Base-by-base conservation (phyloP, 2,888 invertebrate genomes). In the Axea sp. region DNA sequence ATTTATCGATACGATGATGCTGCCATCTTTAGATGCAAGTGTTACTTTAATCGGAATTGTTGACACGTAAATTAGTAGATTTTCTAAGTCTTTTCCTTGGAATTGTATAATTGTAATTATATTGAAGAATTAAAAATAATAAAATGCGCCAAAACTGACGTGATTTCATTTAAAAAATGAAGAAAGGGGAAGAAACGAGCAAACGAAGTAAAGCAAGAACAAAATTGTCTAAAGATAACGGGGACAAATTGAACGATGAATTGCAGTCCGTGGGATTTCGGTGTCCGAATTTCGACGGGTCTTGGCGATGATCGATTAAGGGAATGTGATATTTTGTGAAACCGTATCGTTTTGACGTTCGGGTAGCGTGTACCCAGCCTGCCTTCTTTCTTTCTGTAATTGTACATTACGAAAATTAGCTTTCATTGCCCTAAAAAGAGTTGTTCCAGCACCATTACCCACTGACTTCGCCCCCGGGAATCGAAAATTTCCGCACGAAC, bases 381-480 rank as follows among this genome's bases (percentile, higher is more conserved):
- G n/a, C n/a, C n/a, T 68, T 24, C 17, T 43, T 55, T 37, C 19
- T 55, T 45, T 55, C 49, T 55, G 31, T 55, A 39, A 45, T 45
- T 43, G 14, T 60, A 41, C n/a, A 37, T 55, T 47, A 41, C 55
- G 35, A 45, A 19, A 72, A 64, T 62, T 65, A 74, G 60, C 41
- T 67, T 55, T 60, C 55, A 75, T 75, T 75, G 75, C 75, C 75
- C 75, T 75, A 75, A 75, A 75, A 75, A 75, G 75, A 60, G 75
- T 75, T 75, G 37, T 65, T 47, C 17, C 65, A 60, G 57, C 71
- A 67, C 67, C 73, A 68, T 73, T 68, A 59, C 30, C 74, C 60
- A 67, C 71, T 75, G 60, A 60, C 59, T 73, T 73, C 65, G 45
- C 15, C 39, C 19, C 28, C 26, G 17, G 47, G 15, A 67, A 31